Base-by-base conservation (phyloP, 2,888 invertebrate genomes). In the Sceliomorpha sp. region DNA sequence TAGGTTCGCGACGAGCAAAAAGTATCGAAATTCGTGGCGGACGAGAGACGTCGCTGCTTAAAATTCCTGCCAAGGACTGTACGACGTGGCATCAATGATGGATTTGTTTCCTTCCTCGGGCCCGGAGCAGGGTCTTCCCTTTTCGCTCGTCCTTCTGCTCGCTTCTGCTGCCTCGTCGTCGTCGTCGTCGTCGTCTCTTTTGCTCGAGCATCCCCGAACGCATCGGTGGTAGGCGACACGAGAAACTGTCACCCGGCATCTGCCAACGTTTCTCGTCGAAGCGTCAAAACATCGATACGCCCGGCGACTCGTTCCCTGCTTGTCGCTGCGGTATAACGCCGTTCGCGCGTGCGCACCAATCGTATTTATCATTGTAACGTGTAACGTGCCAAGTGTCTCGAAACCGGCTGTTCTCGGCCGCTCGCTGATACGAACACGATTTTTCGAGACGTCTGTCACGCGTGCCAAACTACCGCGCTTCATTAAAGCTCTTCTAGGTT, bases 1-100 rank as follows among this genome's bases (percentile, higher is more conserved):
- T 83, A 81, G 81, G 80, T 70, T 73, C 72, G 70, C 72, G 75
- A 74, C 72, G 73, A 68, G 74, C 73, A 83, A 84, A 84, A 82
- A 70, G 69, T 50, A 39, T 70, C 73, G 73, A 79, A 76, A 73
- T 74, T 71, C 72, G 68, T 40, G 66, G 60, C 56, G 72, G 76
- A 79, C 80, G 75, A 80, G 75, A 80, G 76, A 81, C 76, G 81
- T 79, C 62, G 75, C 81, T 80, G 82, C 80, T 83, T 83, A 81
- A 84, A 81, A 84, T 84, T 84, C 83, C 76, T 76, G 45, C 64
- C 76, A 51, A 73, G 74, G 63, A 58, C 70, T 72, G 70, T 68
- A 68, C 75, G 78, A 80, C 78, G 77, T 78, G 77, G 64, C 79
- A 81, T 82, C 81, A 79, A 82, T 83, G 82, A 83, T 81, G 79